Base-by-base conservation (phyloP, 2,888 invertebrate genomes). In the Stramonita haemastoma region DNA sequence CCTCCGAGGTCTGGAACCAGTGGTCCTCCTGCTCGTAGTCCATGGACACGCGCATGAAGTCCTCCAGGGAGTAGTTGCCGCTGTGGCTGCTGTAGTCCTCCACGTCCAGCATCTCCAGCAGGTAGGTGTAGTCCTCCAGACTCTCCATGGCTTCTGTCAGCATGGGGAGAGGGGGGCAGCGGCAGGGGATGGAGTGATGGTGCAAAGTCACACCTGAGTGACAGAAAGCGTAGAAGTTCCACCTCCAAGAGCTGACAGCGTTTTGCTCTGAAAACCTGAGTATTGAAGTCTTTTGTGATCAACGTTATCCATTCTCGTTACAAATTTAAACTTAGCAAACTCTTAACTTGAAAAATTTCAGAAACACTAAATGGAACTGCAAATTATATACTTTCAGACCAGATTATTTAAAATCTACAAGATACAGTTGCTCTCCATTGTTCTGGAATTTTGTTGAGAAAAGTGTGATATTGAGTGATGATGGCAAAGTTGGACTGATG, bases 21-120 rank as follows among this genome's bases (percentile, higher is more conserved):
- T 90, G 91, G 87, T 91, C 90, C 36, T 90, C 87, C 46, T 87
- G 89, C 56, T 89, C 81, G 77, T 91, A 92, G 79, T 92, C 91
- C 57, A 88, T 87, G 0, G 91, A 87, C 32, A 92, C 91, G 34
- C 87, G 60, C 60, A 91, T 85, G 70, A 91, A 91, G 70, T 93
- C 93, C 13, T 91, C 91, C 66, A 91, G 36, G 5, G 92, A 89
- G 88, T 90, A 93, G 88, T 93, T 93, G 17, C 73, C 81, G 17
- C 86, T 73, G n/a, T 79, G 57, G 19, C 85, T 29, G 11, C 60
- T 81, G 17, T 89, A 77, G 26, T 89, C 88, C 5, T 89, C 66
- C 46, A 89, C 66, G 32, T 90, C 90, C 11, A 90, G 73, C 86
- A 86, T 89, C 36, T 87, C 89, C 84, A 86, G 89, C 22, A 91